Conservation (phyloP, 2,113 vertebrate species). For the Oreotrochilus melanogaster region DNA sequence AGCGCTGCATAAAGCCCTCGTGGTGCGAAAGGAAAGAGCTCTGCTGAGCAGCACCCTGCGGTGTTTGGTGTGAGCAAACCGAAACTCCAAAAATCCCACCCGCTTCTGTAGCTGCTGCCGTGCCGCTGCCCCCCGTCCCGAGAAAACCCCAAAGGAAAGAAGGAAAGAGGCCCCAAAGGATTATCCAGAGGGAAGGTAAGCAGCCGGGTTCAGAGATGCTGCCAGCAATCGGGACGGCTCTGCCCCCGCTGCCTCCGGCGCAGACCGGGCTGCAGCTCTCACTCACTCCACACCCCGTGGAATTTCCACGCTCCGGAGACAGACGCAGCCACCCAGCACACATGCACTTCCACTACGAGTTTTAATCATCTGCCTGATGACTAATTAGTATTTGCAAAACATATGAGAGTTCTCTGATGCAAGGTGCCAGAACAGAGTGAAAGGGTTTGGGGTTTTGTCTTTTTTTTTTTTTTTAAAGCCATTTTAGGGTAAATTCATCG, state of each 20-base stretch:
- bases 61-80: not conserved
- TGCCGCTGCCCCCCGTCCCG: fast-evolving
- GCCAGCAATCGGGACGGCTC: not conserved
- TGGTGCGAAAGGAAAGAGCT: not conserved
- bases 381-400: not conserved
- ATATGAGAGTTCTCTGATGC: fast-evolving
- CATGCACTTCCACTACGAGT: not conserved
- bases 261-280: not conserved
- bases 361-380: not conserved
- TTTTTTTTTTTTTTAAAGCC: not conserved
- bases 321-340: not conserved
- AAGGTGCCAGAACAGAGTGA: not conserved
- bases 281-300: not conserved
- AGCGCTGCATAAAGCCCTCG: not conserved
- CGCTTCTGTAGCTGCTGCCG: not conserved
- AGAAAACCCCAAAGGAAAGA: fast-evolving
- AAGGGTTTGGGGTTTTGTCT: too few species aligned
- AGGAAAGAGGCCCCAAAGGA: fast-evolving
- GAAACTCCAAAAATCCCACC: not conserved
- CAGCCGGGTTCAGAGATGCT: not conserved
- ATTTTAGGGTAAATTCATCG: not conserved
- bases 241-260: fast-evolving
- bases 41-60: fast-evolving
- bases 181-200: not conserved
- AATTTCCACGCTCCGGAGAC: not conserved